Conservation (phyloP, 2,113 vertebrate species). For the Chitala chitala region DNA sequence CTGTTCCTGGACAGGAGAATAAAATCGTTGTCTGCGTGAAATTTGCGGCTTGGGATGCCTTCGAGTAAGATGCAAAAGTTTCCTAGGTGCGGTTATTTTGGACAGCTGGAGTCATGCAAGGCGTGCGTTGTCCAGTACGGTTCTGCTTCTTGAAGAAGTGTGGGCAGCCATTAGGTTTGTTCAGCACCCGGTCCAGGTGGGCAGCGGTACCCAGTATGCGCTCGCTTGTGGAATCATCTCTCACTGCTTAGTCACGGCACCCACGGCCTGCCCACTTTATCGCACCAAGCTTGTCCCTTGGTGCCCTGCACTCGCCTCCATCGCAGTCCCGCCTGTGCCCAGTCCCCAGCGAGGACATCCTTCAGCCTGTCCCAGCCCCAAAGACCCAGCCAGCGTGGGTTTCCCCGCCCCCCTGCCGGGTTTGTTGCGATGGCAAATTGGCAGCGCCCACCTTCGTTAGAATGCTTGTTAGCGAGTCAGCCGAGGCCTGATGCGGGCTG, state of each 20-base stretch:
- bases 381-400: no score
- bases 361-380: background rate
- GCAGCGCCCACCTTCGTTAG: background rate
- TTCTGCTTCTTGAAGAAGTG: background rate
- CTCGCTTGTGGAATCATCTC: conserved; percentile 12
- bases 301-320: background rate
- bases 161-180: conserved; percentile 1
- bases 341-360: background rate
- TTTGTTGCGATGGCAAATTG: background rate
- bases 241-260: conserved; percentile 19
- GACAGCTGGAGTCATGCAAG: background rate
- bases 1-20: no score
- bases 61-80: no score
- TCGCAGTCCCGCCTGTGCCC: background rate
- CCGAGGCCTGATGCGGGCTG: background rate
- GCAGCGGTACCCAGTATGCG: conserved; percentile 21
- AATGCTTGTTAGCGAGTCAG: background rate
- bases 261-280: conserved; percentile 18
- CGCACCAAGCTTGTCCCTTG: no score
- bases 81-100: background rate
- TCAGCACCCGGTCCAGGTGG: background rate
- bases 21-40: no score
- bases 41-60: no score
- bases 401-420: background rate
- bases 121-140: background rate